A percentile compares a stretch with the other conserved stretches of the same genome.
Evolutionary conservation across 2,113 vertebrate genomes (phyloP).

Genomic region (Herpetotheres cachinnans): DNA sequence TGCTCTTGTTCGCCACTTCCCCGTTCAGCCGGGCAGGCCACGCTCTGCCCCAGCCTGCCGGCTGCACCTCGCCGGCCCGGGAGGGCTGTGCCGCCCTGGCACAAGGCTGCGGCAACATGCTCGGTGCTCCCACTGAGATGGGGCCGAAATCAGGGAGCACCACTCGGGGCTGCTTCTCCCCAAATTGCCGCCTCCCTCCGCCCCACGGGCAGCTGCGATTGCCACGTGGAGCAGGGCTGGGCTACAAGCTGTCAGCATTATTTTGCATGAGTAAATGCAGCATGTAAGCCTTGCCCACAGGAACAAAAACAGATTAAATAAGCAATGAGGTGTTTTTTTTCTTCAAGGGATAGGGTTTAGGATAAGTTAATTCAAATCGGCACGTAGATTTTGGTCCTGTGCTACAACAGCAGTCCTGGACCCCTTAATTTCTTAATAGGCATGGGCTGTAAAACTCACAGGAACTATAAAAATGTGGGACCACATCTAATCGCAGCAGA

Average conservation of each 20-base stretch:
- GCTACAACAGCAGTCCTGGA: background rate
- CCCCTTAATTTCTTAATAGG: background rate
- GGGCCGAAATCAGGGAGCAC: background rate
- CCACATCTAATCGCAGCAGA: background rate
- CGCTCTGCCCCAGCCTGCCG: background rate
- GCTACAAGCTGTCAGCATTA: background rate
- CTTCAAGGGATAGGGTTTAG: background rate
- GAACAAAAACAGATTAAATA: background rate
- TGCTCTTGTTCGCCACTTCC: accelerated
- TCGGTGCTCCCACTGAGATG: accelerated
- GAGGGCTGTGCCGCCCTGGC: background rate
- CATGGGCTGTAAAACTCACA: background rate
- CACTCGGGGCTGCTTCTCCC: background rate
- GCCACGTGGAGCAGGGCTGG: constrained; percentile 3
- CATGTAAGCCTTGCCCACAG: background rate
- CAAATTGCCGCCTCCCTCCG: background rate
- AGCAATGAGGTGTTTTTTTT: background rate
- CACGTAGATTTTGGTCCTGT: background rate
- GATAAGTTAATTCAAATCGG: background rate
- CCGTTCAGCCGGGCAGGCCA: background rate
- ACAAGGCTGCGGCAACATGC: background rate
- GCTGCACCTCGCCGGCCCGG: background rate
- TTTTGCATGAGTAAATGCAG: background rate
- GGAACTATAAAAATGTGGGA: background rate
- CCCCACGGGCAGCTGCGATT: background rate